Evolutionary conservation across 2,888 invertebrate species (phyloP), one percentile per base, ranked within the genome.

Genomic region (Busseola fusca): DNA sequence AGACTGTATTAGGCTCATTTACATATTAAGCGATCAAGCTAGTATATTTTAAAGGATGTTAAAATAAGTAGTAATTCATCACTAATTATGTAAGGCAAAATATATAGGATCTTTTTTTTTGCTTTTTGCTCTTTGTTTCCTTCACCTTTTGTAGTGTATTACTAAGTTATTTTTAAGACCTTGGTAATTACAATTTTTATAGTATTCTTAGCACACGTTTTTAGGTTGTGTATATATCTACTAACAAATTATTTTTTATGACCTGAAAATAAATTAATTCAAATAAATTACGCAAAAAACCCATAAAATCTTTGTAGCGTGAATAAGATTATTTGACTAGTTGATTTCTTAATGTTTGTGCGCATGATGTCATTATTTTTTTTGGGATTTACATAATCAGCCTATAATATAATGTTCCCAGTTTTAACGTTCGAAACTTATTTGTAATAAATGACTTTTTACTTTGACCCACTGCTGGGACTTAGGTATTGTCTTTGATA

Each of bases 11-110:
- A 56, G 25, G 34, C 40, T 45, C 25, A 78, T 78, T 80, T 64
- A 57, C 81, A 71, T 78, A 62, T 6, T 21, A 52, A 73, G 42
- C 62, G 37, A 45, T 52, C 37, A 64, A 52, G n/a, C 60, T 30
- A 52, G 45, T 45, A 42, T 65, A 78, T 76, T 75, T 57, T 78
- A 64, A 72, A 34, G 40, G 27, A 59, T 45, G 40, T 59, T 54
- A 59, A 52, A 77, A 50, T 54, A 16, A 18, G 21, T 56, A 37
- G 16, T 70, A 30, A 63, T n/a, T 63, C 25, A 56, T 59, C 21
- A 45, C 18, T 40, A 59, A 37, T n/a, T n/a, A 40, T n/a, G 48
- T 14, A 34, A 50, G n/a, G n/a, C n/a, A n/a, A n/a, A n/a, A n/a
- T n/a, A n/a, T n/a, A n/a, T n/a, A n/a, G n/a, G n/a, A n/a, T n/a